These are phyloP conservation scores for Drosophila emarginata DNA, from an alignment of 2,888 invertebrate genomes.

Conservation along the genomic window DNA sequence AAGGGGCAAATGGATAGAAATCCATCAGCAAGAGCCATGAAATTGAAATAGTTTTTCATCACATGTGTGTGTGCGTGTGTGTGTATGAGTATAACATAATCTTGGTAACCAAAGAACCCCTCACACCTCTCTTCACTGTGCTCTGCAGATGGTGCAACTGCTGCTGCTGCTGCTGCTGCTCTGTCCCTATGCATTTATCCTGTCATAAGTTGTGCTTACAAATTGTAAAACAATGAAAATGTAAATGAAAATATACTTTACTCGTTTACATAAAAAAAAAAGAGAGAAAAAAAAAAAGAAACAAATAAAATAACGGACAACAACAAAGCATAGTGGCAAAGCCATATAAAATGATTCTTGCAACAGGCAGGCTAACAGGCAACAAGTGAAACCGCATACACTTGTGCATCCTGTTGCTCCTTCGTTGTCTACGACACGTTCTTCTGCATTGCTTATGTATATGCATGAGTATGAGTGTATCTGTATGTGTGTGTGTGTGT, in stretches of 20 bases:
- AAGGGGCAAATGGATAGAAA: slow-evolving; percentile 39
- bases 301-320: neutral
- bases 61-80: neutral
- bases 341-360: neutral
- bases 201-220: slow-evolving; percentile 76
- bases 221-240: slow-evolving; percentile 77
- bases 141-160: slow-evolving; percentile 11
- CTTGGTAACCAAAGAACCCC: neutral
- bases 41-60: slow-evolving; percentile 52
- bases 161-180: neutral
- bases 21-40: slow-evolving; percentile 57
- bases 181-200: slow-evolving; percentile 56
- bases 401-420: slow-evolving; percentile 74
- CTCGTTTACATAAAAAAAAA: slow-evolving; percentile 13
- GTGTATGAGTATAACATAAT: neutral
- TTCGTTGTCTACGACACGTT: slow-evolving; percentile 57
- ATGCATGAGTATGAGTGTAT: slow-evolving; percentile 25
- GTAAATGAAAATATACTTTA: slow-evolving; percentile 65
- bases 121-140: neutral
- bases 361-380: slow-evolving; percentile 37
- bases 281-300: no score
- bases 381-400: slow-evolving; percentile 73
- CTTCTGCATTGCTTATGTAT: neutral
- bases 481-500: slow-evolving; percentile 34
- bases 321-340: neutral